A percentile compares a stretch with the other conserved stretches of the same genome.
phyloP scores from a whole-genome alignment of 2,888 invertebrate species.

The Phorcus lineatus region DNA sequence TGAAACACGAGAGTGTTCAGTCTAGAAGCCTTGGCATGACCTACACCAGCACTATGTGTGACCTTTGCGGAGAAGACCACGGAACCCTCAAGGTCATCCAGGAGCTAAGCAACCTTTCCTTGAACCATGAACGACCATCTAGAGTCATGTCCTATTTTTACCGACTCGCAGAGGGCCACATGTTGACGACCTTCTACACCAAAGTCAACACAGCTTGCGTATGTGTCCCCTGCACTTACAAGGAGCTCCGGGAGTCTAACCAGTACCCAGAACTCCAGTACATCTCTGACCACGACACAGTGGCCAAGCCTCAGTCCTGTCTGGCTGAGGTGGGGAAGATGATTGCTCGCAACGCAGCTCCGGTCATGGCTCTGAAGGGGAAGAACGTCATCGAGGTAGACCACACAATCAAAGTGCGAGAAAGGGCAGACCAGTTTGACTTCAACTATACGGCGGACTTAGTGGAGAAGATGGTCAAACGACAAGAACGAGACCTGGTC shows the following conservation, averaged over 20 bases:
- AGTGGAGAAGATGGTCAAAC: slow-evolving; percentile 62
- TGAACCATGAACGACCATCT: slow-evolving; percentile 58
- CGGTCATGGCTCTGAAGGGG: slow-evolving; percentile 63
- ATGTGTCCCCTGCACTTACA: slow-evolving; percentile 68
- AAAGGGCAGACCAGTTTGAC: slow-evolving; percentile 61
- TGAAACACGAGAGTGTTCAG: slow-evolving; percentile 64
- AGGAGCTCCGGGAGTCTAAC: slow-evolving; percentile 56
- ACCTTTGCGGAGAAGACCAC: slow-evolving; percentile 65
- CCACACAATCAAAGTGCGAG: slow-evolving; percentile 60
- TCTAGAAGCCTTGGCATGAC: slow-evolving; percentile 66
- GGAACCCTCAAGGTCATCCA: slow-evolving; percentile 68
- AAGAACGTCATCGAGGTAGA: slow-evolving; percentile 70
- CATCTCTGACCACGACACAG: slow-evolving; percentile 52
- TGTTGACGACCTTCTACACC: slow-evolving; percentile 68
- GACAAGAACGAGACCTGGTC: slow-evolving; percentile 63
- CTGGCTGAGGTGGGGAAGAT: slow-evolving; percentile 63
- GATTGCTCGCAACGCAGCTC: slow-evolving; percentile 62
- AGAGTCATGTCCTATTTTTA: slow-evolving; percentile 57
- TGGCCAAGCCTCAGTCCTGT: slow-evolving; percentile 48
- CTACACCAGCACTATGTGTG: slow-evolving; percentile 64
- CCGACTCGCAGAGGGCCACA: slow-evolving; percentile 57
- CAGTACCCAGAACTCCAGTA: slow-evolving; percentile 50
- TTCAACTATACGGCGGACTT: slow-evolving; percentile 56
- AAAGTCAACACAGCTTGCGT: slow-evolving; percentile 67
- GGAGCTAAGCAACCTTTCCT: slow-evolving; percentile 61